Base-by-base conservation (phyloP, 2,113 vertebrate species). In the Sinocyclocheilus rhinocerous region DNA sequence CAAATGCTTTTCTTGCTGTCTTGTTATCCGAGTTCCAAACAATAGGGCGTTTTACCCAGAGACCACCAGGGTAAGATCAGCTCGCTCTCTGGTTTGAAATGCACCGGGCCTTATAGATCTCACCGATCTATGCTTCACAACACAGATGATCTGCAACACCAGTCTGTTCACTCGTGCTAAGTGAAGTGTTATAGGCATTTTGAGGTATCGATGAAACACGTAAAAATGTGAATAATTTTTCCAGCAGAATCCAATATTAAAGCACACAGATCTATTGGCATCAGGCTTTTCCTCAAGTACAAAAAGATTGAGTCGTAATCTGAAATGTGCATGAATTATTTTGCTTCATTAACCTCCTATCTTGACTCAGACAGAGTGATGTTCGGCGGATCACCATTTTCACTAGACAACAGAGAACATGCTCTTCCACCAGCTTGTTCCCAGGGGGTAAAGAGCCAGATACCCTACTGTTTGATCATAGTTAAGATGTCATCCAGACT, bases 1-100 rank as follows among this genome's bases (percentile, higher is more conserved):
- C 48, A 61, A 65, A 75, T 72, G 61, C 83, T 57, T 81, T 55
- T 65, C 76, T 79, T 75, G 77, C 77, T 75, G 55, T 79, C 82
- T 88, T 88, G 83, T 88, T 88, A 88, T 80, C 83, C 33, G 50
- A 88, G 61, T 88, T 88, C 70, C 55, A 85, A 79, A 85, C 87
- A 50, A 73, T 52, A 39, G 22, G 39, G 15, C 48, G 6, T 55
- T 85, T 81, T 85, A 80, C 24, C 33, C 36, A 24, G 67, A 79
- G 84, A 86, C 33, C 77, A n/a, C 55, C 75, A 39, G 26, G 63
- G 61, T 79, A 69, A n/a, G 63, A 85, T 79, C 65, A 79, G 61
- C 33, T 55, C 9, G 4, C 9, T 6, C 65, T 73, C 45, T 57
- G 6, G 67, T 57, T 36, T 57, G 12, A 39, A 83, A 50, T 59